Evolutionary conservation across 2,888 invertebrate genomes (phyloP).

Genomic region (Ormyrus thymus): DNA sequence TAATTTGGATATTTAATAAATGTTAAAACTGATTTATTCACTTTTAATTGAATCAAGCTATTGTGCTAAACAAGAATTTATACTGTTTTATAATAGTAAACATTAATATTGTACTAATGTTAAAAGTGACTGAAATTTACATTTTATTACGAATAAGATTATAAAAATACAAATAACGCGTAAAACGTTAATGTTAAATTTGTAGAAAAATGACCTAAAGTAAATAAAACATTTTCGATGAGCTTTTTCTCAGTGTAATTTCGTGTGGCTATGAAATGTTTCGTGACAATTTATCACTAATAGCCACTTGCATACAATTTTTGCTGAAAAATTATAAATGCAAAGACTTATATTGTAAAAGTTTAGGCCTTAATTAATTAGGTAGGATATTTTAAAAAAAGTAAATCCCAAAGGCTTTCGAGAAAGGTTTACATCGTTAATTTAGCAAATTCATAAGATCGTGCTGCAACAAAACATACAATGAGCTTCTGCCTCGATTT

Average conservation of each 20-base stretch:
- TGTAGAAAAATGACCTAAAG: background rate
- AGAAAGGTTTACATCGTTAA: constrained; percentile 51
- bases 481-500: constrained; percentile 39
- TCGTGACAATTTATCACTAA: constrained; percentile 28
- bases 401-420: constrained; percentile 50
- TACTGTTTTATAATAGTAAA: background rate
- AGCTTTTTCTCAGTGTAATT: constrained; percentile 23
- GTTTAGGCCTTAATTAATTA: constrained; percentile 54
- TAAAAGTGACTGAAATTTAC: background rate
- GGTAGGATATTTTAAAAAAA: constrained; percentile 43
- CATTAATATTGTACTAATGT: constrained; percentile 1
- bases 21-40: too few relatives aligned
- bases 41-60: too few relatives aligned
- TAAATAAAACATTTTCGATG: constrained; percentile 14
- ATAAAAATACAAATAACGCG: background rate
- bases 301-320: constrained; percentile 18
- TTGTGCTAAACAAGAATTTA: background rate
- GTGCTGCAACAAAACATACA: constrained; percentile 13
- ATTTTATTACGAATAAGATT: background rate
- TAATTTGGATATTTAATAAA: too few relatives aligned
- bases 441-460: constrained; percentile 47
- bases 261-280: constrained; percentile 32
- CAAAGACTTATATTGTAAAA: constrained; percentile 51
- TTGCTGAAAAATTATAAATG: constrained; percentile 44
- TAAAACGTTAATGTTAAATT: constrained; percentile 1